Conservation (phyloP, 2,113 vertebrate species). For the Muntiacus muntjak region DNA sequence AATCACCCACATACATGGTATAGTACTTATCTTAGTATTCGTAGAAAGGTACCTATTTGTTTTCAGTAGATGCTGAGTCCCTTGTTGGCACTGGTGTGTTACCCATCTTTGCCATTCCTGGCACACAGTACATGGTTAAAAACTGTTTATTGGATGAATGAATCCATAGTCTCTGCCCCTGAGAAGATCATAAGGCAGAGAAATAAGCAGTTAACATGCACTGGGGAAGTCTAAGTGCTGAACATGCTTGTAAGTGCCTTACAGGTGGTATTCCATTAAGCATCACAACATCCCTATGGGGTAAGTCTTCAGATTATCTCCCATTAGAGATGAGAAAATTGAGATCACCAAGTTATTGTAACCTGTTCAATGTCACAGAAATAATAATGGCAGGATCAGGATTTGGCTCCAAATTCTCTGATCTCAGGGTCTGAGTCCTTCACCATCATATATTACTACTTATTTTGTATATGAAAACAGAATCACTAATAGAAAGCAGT, state of each 20-base stretch:
- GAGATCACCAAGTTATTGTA: not conserved
- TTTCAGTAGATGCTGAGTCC: not conserved
- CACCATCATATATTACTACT: not conserved
- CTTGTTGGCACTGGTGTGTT: not conserved
- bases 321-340: not conserved
- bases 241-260: not conserved
- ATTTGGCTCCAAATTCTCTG: not conserved
- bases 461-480: slow-evolving; percentile 2
- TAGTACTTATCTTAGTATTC: not conserved
- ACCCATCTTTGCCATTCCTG: not conserved
- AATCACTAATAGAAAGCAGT: not conserved
- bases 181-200: not conserved
- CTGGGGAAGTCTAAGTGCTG: not conserved
- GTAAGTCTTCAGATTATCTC: not conserved
- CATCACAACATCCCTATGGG: not conserved
- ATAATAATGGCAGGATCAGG: not conserved
- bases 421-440: not conserved
- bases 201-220: not conserved
- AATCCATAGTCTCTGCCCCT: not conserved
- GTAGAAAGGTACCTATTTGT: not conserved
- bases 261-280: not conserved
- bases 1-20: not conserved
- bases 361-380: not conserved
- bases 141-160: not conserved
- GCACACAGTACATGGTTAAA: not conserved